phyloP scores from a whole-genome alignment of 2,113 vertebrate genomes.

The Lophius piscatorius region DNA sequence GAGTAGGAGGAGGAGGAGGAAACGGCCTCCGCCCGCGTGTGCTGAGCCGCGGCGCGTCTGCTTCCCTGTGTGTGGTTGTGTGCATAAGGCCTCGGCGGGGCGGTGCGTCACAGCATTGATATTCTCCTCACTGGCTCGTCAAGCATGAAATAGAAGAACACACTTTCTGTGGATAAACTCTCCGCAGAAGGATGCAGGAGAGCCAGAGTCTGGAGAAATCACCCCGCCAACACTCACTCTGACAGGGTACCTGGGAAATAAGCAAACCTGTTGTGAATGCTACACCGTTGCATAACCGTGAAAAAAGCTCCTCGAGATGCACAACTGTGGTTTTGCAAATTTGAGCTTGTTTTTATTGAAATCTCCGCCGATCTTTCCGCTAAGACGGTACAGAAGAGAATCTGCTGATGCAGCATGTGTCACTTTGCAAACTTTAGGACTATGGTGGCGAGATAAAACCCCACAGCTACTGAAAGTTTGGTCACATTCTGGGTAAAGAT shows the following conservation, averaged over 20 bases:
- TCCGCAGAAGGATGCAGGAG: slow-evolving; percentile 36
- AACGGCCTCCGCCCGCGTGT: slow-evolving; percentile 13
- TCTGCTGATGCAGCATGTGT: too few relatives aligned
- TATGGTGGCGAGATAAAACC: too few relatives aligned
- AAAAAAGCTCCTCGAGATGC: background rate
- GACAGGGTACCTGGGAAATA: background rate
- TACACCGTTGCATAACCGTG: slow-evolving; percentile 9
- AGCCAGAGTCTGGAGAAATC: slow-evolving; percentile 48
- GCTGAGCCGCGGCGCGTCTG: slow-evolving; percentile 11
- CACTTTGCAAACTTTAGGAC: too few relatives aligned
- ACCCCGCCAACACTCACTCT: slow-evolving; percentile 23
- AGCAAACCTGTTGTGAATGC: background rate
- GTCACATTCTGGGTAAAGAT: too few relatives aligned
- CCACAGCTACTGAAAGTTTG: too few relatives aligned
- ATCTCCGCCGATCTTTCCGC: too few relatives aligned
- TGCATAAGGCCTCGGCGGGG: slow-evolving; percentile 31
- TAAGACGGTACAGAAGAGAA: too few relatives aligned
- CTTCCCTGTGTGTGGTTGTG: slow-evolving; percentile 29
- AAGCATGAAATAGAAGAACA: slow-evolving; percentile 65
- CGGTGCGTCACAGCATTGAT: slow-evolving; percentile 49
- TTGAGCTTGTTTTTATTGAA: too few relatives aligned
- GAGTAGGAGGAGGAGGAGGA: slow-evolving; percentile 2
- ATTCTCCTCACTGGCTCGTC: slow-evolving; percentile 65
- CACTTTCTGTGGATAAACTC: slow-evolving; percentile 58
- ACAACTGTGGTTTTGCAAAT: background rate